Conservation (phyloP, 2,888 invertebrate genomes). For the Coenonympha glycerion region DNA sequence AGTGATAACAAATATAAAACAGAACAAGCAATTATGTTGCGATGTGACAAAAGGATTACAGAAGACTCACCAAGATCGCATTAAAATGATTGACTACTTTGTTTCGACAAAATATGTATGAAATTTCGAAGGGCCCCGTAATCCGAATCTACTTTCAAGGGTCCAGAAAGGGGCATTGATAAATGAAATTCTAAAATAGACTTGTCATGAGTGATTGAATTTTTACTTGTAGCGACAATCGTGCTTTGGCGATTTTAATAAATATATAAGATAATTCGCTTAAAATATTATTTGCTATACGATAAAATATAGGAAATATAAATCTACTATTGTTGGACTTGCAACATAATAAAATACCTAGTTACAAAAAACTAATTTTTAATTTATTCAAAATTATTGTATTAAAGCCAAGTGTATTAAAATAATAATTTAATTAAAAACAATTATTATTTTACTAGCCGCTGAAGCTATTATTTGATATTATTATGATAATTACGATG, state of each 20-base stretch:
- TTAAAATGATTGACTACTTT: conserved; percentile 25
- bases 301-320: too few relatives aligned
- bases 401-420: too few relatives aligned
- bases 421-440: too few relatives aligned
- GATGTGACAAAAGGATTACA: conserved; percentile 48
- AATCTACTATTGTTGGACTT: neutral
- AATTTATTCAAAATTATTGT: too few relatives aligned
- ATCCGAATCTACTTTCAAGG: conserved; percentile 39
- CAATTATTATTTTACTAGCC: too few relatives aligned
- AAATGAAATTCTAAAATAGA: conserved; percentile 31
- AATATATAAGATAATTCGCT: neutral
- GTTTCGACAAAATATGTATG: conserved; percentile 33
- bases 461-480: too few relatives aligned
- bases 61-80: conserved; percentile 32
- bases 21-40: conserved; percentile 8
- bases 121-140: conserved; percentile 45
- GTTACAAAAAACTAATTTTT: too few relatives aligned
- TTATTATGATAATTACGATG: too few relatives aligned
- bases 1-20: conserved; percentile 5
- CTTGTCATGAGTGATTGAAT: conserved; percentile 36
- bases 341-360: too few relatives aligned
- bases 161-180: conserved; percentile 34
- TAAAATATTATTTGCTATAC: neutral
- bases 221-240: conserved; percentile 35
- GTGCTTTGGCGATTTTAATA: conserved; percentile 19